A percentile compares a stretch with the other conserved stretches of the same genome.
Evolutionary conservation across 2,888 invertebrate species (phyloP).

Genomic region (Caenorhabditis virilis): DNA sequence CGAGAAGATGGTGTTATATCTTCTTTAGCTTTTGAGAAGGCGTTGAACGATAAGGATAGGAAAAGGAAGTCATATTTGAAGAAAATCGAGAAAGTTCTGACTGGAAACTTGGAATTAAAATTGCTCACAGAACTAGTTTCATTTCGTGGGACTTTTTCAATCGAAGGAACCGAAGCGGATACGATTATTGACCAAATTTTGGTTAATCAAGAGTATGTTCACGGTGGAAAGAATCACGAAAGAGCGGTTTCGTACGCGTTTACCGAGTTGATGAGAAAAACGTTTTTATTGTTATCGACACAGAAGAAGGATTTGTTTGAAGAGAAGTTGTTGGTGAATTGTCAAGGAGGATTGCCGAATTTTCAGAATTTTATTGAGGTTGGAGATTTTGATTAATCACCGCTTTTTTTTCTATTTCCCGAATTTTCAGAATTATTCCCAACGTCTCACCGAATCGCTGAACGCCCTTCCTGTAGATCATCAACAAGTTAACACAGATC

Average conservation of each 20-base stretch:
- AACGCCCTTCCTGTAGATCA: slow-evolving; percentile 16
- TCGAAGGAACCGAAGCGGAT: too few relatives aligned
- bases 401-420: not conserved
- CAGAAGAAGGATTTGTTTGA: slow-evolving; percentile 16
- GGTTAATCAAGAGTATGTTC: too few relatives aligned
- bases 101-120: too few relatives aligned
- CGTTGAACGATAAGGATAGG: slow-evolving; percentile 15
- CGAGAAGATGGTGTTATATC: slow-evolving; percentile 34
- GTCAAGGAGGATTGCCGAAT: slow-evolving; percentile 10
- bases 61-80: slow-evolving; percentile 23
- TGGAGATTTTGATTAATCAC: not conserved
- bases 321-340: slow-evolving; percentile 14
- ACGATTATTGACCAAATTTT: too few relatives aligned
- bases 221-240: slow-evolving; percentile 1
- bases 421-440: slow-evolving; percentile 7
- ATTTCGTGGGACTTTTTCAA: too few relatives aligned
- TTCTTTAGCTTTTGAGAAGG: slow-evolving; percentile 19
- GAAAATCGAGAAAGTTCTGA: slow-evolving; percentile 22
- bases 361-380: slow-evolving; percentile 25
- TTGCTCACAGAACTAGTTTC: too few relatives aligned
- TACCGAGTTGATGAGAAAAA: slow-evolving; percentile 14
- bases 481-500: slow-evolving; percentile 10
- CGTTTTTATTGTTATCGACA: slow-evolving; percentile 17
- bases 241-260: slow-evolving; percentile 10
- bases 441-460: slow-evolving; percentile 13